Evolutionary conservation across 2,113 vertebrate genomes (phyloP), one percentile per base, ranked within the genome.

Genomic region (Oreamnos americanus): DNA sequence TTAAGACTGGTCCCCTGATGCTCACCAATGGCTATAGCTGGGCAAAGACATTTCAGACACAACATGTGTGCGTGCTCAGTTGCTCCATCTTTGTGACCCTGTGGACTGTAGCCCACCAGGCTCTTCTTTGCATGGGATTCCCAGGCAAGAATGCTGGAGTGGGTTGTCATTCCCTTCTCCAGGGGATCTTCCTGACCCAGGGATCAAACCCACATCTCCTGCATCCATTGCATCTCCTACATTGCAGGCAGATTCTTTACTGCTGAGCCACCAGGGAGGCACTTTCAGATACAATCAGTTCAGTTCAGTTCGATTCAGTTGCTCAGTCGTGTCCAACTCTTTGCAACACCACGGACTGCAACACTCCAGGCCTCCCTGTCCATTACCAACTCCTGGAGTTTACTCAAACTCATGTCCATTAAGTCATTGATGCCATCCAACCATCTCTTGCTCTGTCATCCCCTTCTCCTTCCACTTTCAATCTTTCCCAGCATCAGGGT

Each of bases 321-420:
- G n/a, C 64, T 23, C 64, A 71, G 64, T 71, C n/a, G 0, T 36
- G n/a, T 71, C 9, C n/a, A 71, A 0, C 64, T 71, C 64, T 64
- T 64, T 71, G 64, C 2, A 6, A 36, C n/a, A 36, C n/a, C n/a
- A 71, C 12, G n/a, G 19, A 71, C n/a, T 12, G 19, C n/a, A 71
- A 21, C n/a, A 23, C 9, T 21, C 9, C 64, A 71, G 64, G 19
- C n/a, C n/a, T 36, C 19, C n/a, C 19, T 36, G 7, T 36, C 5
- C 64, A 71, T 71, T 11, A 36, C n/a, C n/a, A 71, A 36, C n/a
- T 36, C 19, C 64, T 5, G 1, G 64, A 71, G n/a, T 71, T 71
- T 36, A 71, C n/a, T 21, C 64, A 71, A 12, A 23, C 5, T 6
- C 64, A 71, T 36, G 64, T 23, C 64, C 64, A 71, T 36, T 11